phyloP scores from a whole-genome alignment of 2,113 vertebrate species.

The Rafetus swinhoei region DNA sequence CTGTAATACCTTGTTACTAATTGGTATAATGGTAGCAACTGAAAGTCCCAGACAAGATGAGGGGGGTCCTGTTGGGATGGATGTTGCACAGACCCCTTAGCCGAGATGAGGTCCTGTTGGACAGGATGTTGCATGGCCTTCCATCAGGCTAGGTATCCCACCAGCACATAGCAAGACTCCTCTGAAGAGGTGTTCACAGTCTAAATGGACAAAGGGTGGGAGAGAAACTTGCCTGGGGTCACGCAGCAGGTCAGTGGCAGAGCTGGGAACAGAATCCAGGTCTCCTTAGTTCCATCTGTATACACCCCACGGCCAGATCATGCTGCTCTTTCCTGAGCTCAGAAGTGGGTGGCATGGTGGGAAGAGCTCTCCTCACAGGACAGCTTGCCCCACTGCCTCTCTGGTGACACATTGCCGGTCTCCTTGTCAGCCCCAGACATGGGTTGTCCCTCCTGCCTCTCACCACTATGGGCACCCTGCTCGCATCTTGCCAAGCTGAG shows the following conservation, averaged over 20 bases:
- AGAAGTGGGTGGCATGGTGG: background rate
- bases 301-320: background rate
- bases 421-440: background rate
- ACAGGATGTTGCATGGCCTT: background rate
- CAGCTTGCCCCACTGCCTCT: background rate
- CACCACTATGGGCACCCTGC: background rate
- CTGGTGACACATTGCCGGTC: background rate
- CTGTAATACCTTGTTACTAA: background rate
- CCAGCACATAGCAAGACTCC: background rate
- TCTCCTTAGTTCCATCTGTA: background rate
- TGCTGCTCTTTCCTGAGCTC: background rate
- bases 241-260: background rate
- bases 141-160: background rate
- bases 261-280: background rate
- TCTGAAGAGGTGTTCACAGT: background rate
- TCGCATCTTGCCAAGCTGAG: background rate
- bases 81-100: background rate
- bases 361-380: background rate
- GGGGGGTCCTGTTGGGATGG: background rate
- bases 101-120: background rate
- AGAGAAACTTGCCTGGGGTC: background rate
- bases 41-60: background rate
- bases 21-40: background rate
- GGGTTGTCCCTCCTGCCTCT: background rate
- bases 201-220: background rate